phyloP scores from a whole-genome alignment of 1,140 invertebrate genomes.

The Drosophila ananassae region DNA sequence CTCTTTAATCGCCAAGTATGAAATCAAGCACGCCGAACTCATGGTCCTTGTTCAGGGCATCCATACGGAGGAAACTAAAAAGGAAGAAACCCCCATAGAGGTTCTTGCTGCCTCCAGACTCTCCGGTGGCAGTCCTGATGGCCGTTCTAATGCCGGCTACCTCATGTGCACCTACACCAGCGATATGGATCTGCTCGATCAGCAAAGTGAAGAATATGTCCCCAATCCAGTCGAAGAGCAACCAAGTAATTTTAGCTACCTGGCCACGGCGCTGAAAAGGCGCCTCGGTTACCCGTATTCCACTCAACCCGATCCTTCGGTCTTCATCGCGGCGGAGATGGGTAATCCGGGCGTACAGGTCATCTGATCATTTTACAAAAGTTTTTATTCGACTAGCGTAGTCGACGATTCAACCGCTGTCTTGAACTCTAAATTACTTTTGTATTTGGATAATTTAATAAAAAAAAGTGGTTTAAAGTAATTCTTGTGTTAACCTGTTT shows the following conservation, averaged over 20 bases:
- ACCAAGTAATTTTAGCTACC: conserved; percentile 9
- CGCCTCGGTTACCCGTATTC: not conserved
- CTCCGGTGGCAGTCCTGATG: not conserved
- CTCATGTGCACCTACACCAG: not conserved
- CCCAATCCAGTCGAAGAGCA: not conserved
- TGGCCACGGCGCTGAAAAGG: conserved; percentile 40
- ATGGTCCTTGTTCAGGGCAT: conserved; percentile 25
- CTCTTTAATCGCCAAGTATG: conserved; percentile 48
- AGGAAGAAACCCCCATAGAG: not conserved
- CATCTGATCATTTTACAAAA: not conserved
- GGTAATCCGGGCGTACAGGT: too few species aligned
- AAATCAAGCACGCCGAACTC: conserved; percentile 33
- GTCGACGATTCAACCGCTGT: not conserved
- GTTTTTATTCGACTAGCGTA: not conserved
- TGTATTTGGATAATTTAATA: not conserved
- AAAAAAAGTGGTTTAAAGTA: not conserved
- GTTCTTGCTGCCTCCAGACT: not conserved
- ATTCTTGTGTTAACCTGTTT: not conserved
- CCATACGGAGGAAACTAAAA: not conserved
- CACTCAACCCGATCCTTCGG: too few species aligned
- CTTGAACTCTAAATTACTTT: not conserved
- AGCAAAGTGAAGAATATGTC: not conserved
- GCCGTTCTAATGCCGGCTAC: not conserved
- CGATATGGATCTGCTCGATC: not conserved
- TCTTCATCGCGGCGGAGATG: too few species aligned